Base-by-base conservation (phyloP, 1,140 invertebrate genomes). In the Chelonus insularis region DNA sequence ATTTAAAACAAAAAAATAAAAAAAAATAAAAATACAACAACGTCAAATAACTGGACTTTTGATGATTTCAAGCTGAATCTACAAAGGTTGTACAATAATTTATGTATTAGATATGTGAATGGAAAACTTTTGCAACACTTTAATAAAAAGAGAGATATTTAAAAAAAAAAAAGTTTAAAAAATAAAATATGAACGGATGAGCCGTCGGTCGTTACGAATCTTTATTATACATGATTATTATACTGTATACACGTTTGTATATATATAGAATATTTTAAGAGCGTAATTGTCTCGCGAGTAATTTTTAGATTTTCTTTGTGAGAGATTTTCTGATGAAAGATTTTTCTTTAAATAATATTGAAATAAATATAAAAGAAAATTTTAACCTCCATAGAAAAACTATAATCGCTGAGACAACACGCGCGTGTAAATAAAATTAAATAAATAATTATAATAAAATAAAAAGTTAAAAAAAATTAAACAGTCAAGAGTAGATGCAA, bases 151-250 rank as follows among this genome's bases (percentile, higher is more conserved):
- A n/a, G n/a, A n/a, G n/a, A n/a, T n/a, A n/a, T n/a, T n/a, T n/a
- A n/a, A n/a, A n/a, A n/a, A n/a, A n/a, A n/a, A n/a, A n/a, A n/a
- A n/a, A n/a, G n/a, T n/a, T n/a, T n/a, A n/a, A n/a, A n/a, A n/a
- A n/a, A n/a, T n/a, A n/a, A n/a, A n/a, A n/a, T n/a, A 50, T 23
- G n/a, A 50, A 16, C 14, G 8, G 6, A 18, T 18, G 43, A 45
- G 18, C 8, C 18, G 43, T 45, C 43, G 43, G 43, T 16, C 41
- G 43, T 18, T 45, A 45, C 43, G 43, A 45, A 45, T 45, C 43
- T 20, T 21, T 45, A 45, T 45, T 45, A 45, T 45, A 45, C 12
- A 45, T 45, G 12, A 41, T n/a, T 41, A n/a, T 41, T 18, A 12
- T n/a, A n/a, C 14, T 39, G 37, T 39, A 39, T 39, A 39, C 37